A percentile compares a stretch with the other conserved stretches of the same genome.
These are phyloP conservation scores for Albula glossodonta DNA, from an alignment of 2,113 vertebrate genomes.

Conservation along the genomic window DNA sequence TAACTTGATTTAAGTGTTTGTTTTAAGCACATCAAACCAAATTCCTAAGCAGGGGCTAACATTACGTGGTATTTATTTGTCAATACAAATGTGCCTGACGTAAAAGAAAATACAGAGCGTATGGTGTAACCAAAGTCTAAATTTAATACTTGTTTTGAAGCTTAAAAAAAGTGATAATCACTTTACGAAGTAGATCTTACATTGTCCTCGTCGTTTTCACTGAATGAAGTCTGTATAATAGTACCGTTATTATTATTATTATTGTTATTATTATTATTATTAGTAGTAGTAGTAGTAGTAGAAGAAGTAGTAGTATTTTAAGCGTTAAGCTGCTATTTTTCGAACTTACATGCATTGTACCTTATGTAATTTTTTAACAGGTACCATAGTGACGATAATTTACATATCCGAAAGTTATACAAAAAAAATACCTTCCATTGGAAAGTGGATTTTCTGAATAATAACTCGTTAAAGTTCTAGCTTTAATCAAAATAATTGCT, in stretches of 20 bases:
- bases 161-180: not conserved
- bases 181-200: not conserved
- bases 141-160: not conserved
- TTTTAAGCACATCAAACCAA: not conserved
- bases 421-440: too few relatives aligned
- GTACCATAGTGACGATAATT: too few relatives aligned
- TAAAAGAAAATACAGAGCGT: not conserved
- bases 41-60: not conserved
- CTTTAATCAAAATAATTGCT: too few relatives aligned
- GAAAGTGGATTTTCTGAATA: too few relatives aligned
- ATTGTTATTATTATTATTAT: not conserved
- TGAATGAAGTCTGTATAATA: not conserved
- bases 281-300: not conserved
- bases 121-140: not conserved
- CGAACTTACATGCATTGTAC: too few relatives aligned
- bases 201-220: too few relatives aligned
- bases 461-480: too few relatives aligned
- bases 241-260: not conserved
- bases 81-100: not conserved
- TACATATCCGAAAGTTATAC: too few relatives aligned
- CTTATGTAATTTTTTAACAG: too few relatives aligned
- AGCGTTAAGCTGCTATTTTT: not conserved
- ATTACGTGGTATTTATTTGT: not conserved
- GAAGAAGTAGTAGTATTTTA: not conserved
- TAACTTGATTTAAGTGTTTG: not conserved